These are phyloP conservation scores for Homarus gammarus DNA, from an alignment of 2,888 invertebrate genomes.

Conservation along the genomic window DNA sequence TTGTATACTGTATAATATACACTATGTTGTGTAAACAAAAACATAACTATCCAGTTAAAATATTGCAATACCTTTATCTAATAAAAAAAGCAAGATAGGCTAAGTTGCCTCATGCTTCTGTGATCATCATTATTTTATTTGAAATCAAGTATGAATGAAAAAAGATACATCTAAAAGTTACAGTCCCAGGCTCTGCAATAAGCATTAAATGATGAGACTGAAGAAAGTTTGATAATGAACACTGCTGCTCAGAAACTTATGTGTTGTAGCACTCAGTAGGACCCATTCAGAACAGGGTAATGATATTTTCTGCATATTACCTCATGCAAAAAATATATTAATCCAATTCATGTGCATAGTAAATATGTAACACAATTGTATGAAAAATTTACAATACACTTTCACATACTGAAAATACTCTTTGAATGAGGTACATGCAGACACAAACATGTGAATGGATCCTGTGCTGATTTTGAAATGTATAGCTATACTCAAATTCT, in stretches of 20 bases:
- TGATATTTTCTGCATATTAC: neutral
- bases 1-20: neutral
- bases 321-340: neutral
- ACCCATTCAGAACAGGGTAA: constrained; percentile 6
- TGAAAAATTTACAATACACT: neutral
- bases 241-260: constrained; percentile 17
- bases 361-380: neutral
- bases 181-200: neutral
- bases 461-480: neutral
- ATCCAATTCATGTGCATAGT: neutral
- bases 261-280: neutral
- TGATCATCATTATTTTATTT: neutral
- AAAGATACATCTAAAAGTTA: neutral
- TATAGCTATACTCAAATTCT: neutral
- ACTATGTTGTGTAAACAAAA: no score
- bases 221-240: neutral
- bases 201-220: neutral
- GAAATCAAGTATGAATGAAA: neutral
- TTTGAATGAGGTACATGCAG: constrained; percentile 8
- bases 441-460: constrained; percentile 14
- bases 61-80: neutral
- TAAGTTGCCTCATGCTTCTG: neutral
- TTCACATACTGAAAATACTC: no score
- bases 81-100: neutral
- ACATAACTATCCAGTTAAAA: neutral